Conservation (phyloP, 35 echinoderm and acorn worm species). For the Strongylocentrotus purpuratus region DNA sequence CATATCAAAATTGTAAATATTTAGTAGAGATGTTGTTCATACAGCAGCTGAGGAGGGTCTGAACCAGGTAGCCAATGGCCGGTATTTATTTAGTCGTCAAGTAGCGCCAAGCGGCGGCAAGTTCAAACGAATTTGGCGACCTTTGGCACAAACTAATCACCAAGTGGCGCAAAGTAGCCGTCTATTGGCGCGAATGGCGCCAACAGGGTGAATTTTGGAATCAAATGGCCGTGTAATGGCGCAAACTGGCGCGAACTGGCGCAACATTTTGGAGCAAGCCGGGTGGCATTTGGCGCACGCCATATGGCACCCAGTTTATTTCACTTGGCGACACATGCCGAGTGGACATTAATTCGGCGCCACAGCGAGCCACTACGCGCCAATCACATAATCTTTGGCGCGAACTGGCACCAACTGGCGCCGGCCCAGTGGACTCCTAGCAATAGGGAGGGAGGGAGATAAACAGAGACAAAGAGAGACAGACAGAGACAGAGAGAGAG, state of each 20-base stretch:
- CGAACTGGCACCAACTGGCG: constrained; percentile 47
- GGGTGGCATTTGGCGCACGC: constrained; percentile 53
- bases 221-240: constrained; percentile 55
- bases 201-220: constrained; percentile 48
- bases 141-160: constrained; percentile 56
- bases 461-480: too few relatives aligned
- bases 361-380: constrained; percentile 51
- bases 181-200: constrained; percentile 24
- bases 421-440: constrained; percentile 15
- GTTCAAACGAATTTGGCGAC: constrained; percentile 50
- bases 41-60: constrained; percentile 22
- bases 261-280: constrained; percentile 43
- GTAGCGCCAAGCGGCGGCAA: constrained; percentile 43
- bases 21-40: constrained; percentile 42
- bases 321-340: constrained; percentile 51
- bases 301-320: constrained; percentile 56
- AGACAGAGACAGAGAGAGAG: too few relatives aligned
- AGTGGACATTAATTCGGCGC: constrained; percentile 53
- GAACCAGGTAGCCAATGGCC: constrained; percentile 10
- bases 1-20: constrained; percentile 42
- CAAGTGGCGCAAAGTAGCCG: constrained; percentile 53
- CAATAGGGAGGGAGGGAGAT: too few relatives aligned
- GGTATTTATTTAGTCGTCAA: constrained; percentile 31
- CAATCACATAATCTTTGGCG: constrained; percentile 39
- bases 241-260: constrained; percentile 50